phyloP scores from a whole-genome alignment of 2,113 vertebrate genomes.

The Cyanoderma ruficeps region DNA sequence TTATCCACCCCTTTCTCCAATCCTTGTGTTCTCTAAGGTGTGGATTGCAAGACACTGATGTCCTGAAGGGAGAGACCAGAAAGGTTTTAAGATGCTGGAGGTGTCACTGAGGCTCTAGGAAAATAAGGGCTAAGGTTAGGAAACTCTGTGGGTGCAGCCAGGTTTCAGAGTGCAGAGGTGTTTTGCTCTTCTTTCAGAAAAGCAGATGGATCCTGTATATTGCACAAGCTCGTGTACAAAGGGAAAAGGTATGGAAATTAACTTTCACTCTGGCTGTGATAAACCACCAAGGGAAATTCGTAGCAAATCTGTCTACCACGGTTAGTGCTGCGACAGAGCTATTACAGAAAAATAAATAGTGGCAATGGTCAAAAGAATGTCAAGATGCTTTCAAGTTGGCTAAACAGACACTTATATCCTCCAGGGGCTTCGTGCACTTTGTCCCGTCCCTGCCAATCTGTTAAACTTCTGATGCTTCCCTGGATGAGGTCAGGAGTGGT shows the following conservation, averaged over 20 bases:
- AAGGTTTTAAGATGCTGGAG: slow-evolving; percentile 18
- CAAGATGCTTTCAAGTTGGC: slow-evolving; percentile 52
- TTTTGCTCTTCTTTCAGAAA: slow-evolving; percentile 14
- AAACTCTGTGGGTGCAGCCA: not conserved
- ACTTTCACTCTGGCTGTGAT: slow-evolving; percentile 46
- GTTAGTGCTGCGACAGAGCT: slow-evolving; percentile 36
- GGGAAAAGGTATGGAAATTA: slow-evolving; percentile 56
- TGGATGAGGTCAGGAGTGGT: slow-evolving; percentile 48
- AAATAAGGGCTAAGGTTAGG: slow-evolving; percentile 14
- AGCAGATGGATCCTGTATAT: slow-evolving; percentile 1
- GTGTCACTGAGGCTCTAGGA: not conserved
- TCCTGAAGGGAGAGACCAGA: slow-evolving; percentile 4
- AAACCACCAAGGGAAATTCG: slow-evolving; percentile 58
- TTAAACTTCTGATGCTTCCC: slow-evolving; percentile 57
- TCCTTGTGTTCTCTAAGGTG: not conserved
- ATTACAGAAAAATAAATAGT: slow-evolving; percentile 68
- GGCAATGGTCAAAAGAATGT: slow-evolving; percentile 63
- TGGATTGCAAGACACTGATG: not conserved
- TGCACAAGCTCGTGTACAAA: slow-evolving; percentile 20
- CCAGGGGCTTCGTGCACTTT: slow-evolving; percentile 38
- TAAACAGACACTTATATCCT: slow-evolving; percentile 52
- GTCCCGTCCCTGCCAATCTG: slow-evolving; percentile 52
- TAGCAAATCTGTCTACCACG: slow-evolving; percentile 20
- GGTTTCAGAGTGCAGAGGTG: not conserved
- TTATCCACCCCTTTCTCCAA: not conserved